phyloP scores from a whole-genome alignment of 2,113 vertebrate species.

The Hystrix cristata region DNA sequence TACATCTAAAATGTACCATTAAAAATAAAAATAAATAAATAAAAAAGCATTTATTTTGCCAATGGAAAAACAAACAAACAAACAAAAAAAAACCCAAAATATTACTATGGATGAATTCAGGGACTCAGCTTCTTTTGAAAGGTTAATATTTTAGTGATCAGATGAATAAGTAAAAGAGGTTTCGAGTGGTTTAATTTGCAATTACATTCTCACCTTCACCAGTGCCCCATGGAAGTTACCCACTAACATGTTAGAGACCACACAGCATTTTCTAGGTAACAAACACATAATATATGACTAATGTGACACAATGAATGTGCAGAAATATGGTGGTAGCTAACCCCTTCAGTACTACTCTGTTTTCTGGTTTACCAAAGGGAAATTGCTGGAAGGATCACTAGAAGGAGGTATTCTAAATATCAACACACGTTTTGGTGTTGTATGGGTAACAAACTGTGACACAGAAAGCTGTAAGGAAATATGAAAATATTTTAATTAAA shows the following conservation, averaged over 20 bases:
- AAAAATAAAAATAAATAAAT: too few species aligned
- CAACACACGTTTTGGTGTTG: neutral
- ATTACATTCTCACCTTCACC: neutral
- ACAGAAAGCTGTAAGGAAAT: neutral
- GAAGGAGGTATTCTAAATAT: neutral
- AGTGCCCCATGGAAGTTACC: neutral
- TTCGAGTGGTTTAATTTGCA: neutral
- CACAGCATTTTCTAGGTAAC: neutral
- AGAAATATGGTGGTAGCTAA: neutral
- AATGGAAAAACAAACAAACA: too few species aligned
- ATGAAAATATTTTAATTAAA: neutral
- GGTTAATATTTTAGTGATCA: neutral
- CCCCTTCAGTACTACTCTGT: neutral
- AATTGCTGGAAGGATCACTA: neutral
- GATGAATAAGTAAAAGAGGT: neutral
- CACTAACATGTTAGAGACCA: neutral
- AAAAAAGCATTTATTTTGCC: too few species aligned
- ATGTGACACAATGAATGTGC: neutral
- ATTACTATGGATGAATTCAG: slow-evolving; percentile 19
- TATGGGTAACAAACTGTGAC: neutral
- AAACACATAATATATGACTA: neutral
- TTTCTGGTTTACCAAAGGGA: neutral
- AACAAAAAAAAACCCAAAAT: too few species aligned
- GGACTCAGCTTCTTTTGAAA: neutral
- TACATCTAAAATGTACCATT: too few species aligned